These are phyloP conservation scores for Pharmacophagus antenor DNA, from an alignment of 2,888 invertebrate genomes.

Conservation along the genomic window DNA sequence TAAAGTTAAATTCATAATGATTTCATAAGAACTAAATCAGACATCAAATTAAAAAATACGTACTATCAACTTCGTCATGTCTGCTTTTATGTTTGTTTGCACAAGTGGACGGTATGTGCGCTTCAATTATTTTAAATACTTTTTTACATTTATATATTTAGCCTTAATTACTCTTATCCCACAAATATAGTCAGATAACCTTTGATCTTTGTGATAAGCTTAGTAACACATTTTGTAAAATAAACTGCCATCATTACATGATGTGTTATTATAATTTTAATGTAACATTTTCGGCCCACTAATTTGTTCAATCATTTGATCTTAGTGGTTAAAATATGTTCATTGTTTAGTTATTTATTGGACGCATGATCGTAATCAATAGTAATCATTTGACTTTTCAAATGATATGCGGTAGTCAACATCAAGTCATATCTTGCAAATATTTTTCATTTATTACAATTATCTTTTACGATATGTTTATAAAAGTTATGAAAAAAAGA, in stretches of 20 bases:
- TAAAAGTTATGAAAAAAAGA: too few relatives aligned
- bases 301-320: not conserved
- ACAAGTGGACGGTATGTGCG: slow-evolving; percentile 5
- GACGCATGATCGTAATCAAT: too few relatives aligned
- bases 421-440: too few relatives aligned
- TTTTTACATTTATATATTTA: slow-evolving; percentile 1
- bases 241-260: not conserved
- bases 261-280: not conserved
- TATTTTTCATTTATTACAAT: too few relatives aligned
- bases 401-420: too few relatives aligned
- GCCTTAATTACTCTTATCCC: not conserved
- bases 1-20: not conserved
- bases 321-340: too few relatives aligned
- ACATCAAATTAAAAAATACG: slow-evolving; percentile 35
- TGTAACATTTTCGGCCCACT: not conserved
- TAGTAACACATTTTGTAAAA: not conserved
- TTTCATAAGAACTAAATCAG: not conserved
- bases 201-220: slow-evolving; percentile 1
- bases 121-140: not conserved
- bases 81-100: slow-evolving; percentile 13
- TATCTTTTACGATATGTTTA: too few relatives aligned
- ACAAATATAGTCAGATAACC: slow-evolving; percentile 21
- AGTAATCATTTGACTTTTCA: too few relatives aligned
- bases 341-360: too few relatives aligned
- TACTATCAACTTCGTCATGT: slow-evolving; percentile 51